Conservation (phyloP, 2,797 vertebrate genomes). For the Lagothrix lagotricha region DNA sequence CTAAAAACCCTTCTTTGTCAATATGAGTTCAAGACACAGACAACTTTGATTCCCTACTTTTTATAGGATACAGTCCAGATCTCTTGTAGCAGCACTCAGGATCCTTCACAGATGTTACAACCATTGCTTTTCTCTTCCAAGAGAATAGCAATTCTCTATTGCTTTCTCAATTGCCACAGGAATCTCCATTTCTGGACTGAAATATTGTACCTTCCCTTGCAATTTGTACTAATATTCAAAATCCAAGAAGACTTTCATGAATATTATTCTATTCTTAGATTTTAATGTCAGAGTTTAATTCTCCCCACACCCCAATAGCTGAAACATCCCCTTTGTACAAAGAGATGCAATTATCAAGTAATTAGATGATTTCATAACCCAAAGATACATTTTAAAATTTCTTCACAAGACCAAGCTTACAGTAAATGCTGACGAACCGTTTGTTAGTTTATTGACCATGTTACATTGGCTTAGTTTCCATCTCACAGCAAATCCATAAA, state of each 20-base stretch:
- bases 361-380: not conserved
- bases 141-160: not conserved
- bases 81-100: not conserved
- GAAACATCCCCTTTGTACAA: not conserved
- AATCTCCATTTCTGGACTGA: not conserved
- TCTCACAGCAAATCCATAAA: not conserved
- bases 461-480: not conserved
- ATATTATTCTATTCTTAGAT: not conserved
- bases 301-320: not conserved
- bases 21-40: not conserved
- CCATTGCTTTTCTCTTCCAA: not conserved
- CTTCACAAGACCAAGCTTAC: not conserved
- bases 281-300: not conserved
- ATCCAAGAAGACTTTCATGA: not conserved
- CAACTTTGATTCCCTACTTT: not conserved
- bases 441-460: not conserved
- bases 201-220: not conserved
- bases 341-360: not conserved
- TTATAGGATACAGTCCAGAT: not conserved
- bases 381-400: not conserved
- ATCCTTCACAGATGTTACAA: not conserved
- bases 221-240: not conserved
- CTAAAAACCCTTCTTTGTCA: not conserved
- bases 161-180: not conserved
- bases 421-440: not conserved